These are phyloP conservation scores for Hypotaenidia okinawae DNA, from an alignment of 2,797 vertebrate species.

Conservation along the genomic window DNA sequence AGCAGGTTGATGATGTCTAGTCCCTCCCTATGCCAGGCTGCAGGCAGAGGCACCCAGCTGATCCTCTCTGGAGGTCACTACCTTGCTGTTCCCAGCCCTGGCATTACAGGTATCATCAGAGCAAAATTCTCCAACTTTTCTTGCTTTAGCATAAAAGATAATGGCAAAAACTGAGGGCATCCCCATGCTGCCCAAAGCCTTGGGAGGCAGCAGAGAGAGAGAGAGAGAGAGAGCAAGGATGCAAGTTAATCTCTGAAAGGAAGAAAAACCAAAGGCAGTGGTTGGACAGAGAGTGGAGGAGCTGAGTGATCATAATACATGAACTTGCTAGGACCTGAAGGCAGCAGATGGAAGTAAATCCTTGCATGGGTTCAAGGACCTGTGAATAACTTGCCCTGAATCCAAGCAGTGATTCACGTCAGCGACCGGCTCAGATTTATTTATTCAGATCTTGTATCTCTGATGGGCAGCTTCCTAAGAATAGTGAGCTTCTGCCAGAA, in stretches of 20 bases:
- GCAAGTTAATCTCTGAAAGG: not conserved
- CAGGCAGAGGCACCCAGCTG: not conserved
- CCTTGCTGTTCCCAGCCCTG: not conserved
- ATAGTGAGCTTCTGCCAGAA: not conserved
- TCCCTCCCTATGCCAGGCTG: not conserved
- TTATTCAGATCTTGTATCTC: not conserved
- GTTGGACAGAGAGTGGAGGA: not conserved
- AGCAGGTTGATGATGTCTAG: not conserved
- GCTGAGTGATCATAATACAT: not conserved
- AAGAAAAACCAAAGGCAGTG: not conserved
- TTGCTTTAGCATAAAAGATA: not conserved
- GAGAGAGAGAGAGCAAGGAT: not conserved
- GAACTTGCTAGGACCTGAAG: not conserved
- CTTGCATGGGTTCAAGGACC: not conserved
- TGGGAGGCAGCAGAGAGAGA: not conserved
- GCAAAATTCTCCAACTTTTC: not conserved
- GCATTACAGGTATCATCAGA: not conserved
- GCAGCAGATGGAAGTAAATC: not conserved
- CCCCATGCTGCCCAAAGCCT: not conserved
- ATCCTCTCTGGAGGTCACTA: not conserved
- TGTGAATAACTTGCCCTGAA: not conserved
- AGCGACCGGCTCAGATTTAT: not conserved
- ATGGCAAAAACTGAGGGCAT: not conserved
- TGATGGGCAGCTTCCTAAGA: not conserved
- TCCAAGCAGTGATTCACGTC: not conserved